Evolutionary conservation across 1,140 invertebrate species (phyloP).

Genomic region (Plectrocnemia conspersa): DNA sequence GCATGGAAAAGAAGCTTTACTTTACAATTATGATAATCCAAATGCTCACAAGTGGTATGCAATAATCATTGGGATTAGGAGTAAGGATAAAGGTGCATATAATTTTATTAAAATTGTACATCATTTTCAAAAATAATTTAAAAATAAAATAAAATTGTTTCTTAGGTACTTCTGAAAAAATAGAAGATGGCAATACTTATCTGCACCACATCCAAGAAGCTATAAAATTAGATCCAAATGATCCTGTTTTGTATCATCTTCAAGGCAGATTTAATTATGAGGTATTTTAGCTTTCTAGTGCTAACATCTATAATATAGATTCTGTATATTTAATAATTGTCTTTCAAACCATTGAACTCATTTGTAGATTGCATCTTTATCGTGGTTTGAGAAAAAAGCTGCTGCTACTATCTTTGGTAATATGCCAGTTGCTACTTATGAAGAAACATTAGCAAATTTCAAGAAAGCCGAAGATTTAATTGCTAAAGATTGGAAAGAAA

Average conservation of each 20-base stretch:
- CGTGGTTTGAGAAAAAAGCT: conserved; percentile 69
- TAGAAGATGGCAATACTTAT: conserved; percentile 63
- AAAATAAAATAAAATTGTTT: background rate
- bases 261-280: conserved; percentile 67
- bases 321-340: conserved; percentile 19
- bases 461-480: conserved; percentile 60
- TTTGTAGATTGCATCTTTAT: conserved; percentile 47
- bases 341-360: conserved; percentile 36
- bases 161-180: conserved; percentile 62
- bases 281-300: conserved; percentile 44
- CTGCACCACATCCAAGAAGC: conserved; percentile 70
- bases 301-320: conserved; percentile 14
- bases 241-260: conserved; percentile 65
- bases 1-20: conserved; percentile 57
- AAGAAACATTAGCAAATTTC: conserved; percentile 65
- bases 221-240: conserved; percentile 59
- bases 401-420: conserved; percentile 65
- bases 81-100: background rate
- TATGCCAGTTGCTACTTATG: conserved; percentile 58
- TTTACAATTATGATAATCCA: conserved; percentile 50
- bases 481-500: conserved; percentile 62
- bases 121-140: background rate
- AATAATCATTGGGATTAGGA: conserved; percentile 59
- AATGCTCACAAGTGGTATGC: conserved; percentile 78
- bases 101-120: background rate